phyloP scores from a whole-genome alignment of 1,140 invertebrate genomes.

The Apolygus lucorum region DNA sequence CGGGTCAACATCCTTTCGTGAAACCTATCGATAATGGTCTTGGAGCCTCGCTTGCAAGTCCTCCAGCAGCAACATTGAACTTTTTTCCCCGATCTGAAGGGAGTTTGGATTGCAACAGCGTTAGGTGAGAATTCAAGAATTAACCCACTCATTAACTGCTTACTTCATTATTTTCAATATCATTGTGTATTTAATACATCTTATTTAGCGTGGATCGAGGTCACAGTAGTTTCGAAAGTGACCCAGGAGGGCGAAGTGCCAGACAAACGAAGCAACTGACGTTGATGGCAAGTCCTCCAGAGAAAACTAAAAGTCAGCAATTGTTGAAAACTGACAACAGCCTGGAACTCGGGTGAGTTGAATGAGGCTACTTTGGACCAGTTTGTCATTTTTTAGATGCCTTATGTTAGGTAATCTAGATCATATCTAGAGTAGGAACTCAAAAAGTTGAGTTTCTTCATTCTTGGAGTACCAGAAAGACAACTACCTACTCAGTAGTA shows the following conservation, averaged over 20 bases:
- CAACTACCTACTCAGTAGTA: too few relatives aligned
- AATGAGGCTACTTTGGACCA: too few relatives aligned
- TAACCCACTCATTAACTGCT: too few relatives aligned
- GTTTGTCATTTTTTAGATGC: too few relatives aligned
- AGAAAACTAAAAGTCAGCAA: constrained; percentile 7
- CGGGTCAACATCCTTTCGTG: constrained; percentile 3
- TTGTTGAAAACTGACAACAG: neutral
- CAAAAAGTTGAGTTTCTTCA: too few relatives aligned
- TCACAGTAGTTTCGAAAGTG: constrained; percentile 1
- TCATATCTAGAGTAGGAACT: too few relatives aligned
- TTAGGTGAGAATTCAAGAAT: neutral
- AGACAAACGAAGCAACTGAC: constrained; percentile 3
- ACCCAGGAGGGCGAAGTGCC: neutral
- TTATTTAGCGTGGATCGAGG: neutral
- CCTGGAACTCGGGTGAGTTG: constrained; percentile 5
- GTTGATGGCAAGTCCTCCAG: neutral
- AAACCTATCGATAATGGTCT: neutral
- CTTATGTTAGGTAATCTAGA: too few relatives aligned
- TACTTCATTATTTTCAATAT: too few relatives aligned
- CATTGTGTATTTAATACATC: too few relatives aligned
- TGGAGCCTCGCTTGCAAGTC: neutral
- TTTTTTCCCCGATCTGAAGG: constrained; percentile 3
- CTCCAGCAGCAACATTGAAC: neutral
- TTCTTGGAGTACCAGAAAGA: too few relatives aligned
- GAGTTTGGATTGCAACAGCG: neutral